Percentiles rank a stretch among this genome's conserved stretches.
Evolutionary conservation across 2,888 invertebrate genomes (phyloP).

Genomic region (Cordilura impudica): DNA sequence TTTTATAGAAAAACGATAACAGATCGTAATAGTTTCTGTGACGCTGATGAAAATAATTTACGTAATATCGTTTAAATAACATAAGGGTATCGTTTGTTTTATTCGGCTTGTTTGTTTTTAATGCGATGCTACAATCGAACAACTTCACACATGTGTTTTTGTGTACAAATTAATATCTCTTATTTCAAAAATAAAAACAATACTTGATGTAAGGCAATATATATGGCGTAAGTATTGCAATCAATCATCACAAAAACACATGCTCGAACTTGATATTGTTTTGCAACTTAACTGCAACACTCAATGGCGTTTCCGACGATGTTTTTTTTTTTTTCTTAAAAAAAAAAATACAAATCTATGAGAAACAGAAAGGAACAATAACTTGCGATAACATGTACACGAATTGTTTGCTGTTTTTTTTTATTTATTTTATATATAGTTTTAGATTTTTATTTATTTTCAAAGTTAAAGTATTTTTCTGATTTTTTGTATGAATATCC

Average conservation of each 20-base stretch:
- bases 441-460: constrained; percentile 19
- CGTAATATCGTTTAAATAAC: too few relatives aligned
- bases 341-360: constrained; percentile 2
- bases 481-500: constrained; percentile 3
- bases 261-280: constrained; percentile 40
- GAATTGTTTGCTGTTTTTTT: not conserved
- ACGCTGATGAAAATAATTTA: too few relatives aligned
- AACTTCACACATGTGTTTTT: not conserved
- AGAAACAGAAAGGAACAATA: not conserved
- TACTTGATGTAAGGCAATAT: constrained; percentile 49
- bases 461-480: constrained; percentile 16
- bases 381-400: not conserved
- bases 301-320: constrained; percentile 53
- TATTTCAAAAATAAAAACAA: constrained; percentile 13
- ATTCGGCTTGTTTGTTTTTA: too few relatives aligned
- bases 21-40: too few relatives aligned
- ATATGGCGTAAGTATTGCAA: constrained; percentile 18
- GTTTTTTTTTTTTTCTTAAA: not conserved
- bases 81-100: too few relatives aligned
- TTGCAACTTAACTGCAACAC: constrained; percentile 55
- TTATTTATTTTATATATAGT: not conserved
- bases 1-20: too few relatives aligned
- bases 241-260: constrained; percentile 28
- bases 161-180: not conserved
- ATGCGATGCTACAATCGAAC: too few relatives aligned